Base-by-base conservation (phyloP, 2,888 invertebrate species). In the Sphaerophoria taeniata region DNA sequence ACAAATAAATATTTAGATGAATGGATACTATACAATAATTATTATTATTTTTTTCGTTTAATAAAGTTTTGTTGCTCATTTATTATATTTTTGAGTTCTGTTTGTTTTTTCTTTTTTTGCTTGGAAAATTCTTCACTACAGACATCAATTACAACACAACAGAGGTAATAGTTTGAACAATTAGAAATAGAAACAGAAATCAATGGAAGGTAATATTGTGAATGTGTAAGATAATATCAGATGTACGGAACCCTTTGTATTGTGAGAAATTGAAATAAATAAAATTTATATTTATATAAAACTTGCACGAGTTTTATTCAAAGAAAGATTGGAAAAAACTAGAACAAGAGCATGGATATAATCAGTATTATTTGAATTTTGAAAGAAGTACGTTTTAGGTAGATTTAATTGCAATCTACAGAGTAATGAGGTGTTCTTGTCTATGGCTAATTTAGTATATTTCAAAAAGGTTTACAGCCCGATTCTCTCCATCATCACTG, bases 231-330 rank as follows among this genome's bases (percentile, higher is more conserved):
- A 72, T 53, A 69, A 61, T 24, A 80, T 75, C 61, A 55, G 39
- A 67, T 24, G 39, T 55, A 47, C 53, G 24, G 47, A 24, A 58
- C 47, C 79, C 65, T 67, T 74, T 84, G 33, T 71, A 84, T 67
- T 70, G 83, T 71, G 67, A 65, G 67, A 74, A 43, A 56, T 69
- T 60, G 80, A 84, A 71, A 49, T 67, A 4, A 84, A 84, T 84
- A 80, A 84, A 84, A 61, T 80, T 72, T 84, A 84, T 84, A 84
- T 84, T 84, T 84, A 69, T 84, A 84, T 51, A 80, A 84, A 80
- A 43, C 61, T 6, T 45, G 14, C 31, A 4, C 6, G 6, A 12
- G 39, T 56, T 45, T 31, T 24, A 9, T 7, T 77, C 69, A 60
- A 7, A 2, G 9, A 39, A 6, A 39, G 6, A 39, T 43, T 43